phyloP scores from a whole-genome alignment of 2,113 vertebrate species.

The Alosa alosa region DNA sequence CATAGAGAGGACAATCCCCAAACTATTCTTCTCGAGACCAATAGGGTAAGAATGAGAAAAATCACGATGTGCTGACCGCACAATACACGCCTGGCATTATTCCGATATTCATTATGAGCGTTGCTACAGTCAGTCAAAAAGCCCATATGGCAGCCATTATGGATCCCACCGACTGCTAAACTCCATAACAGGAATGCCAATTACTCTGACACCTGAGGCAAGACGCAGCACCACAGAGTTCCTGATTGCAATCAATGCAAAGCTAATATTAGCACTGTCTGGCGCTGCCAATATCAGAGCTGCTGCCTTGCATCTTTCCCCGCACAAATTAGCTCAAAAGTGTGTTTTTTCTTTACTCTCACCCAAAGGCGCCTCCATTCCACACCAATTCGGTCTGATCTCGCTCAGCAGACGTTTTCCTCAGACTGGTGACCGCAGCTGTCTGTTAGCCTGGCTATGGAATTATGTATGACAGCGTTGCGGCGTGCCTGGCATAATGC shows the following conservation, averaged over 20 bases:
- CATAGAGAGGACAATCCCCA: conserved; percentile 9
- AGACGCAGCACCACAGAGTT: background rate
- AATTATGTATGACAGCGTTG: background rate
- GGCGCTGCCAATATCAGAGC: background rate
- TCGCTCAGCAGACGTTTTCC: background rate
- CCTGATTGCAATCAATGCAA: conserved; percentile 27
- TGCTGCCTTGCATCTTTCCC: background rate
- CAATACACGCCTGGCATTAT: background rate
- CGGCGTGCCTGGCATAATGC: background rate
- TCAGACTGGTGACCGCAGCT: background rate
- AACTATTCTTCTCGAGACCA: conserved; percentile 1
- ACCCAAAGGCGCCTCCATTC: background rate
- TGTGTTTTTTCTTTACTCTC: background rate
- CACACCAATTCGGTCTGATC: background rate
- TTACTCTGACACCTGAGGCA: background rate
- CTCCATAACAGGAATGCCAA: background rate
- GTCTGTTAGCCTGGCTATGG: background rate
- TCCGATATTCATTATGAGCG: conserved; percentile 9
- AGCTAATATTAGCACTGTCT: conserved; percentile 10
- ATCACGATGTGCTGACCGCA: conserved; percentile 18
- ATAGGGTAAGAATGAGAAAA: conserved; percentile 18
- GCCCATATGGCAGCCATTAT: conserved; percentile 14
- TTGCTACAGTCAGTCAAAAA: background rate
- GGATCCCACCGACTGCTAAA: background rate
- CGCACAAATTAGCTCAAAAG: conserved; percentile 3